phyloP scores from a whole-genome alignment of 1,140 invertebrate genomes.

The Bombus haemorrhoidalis region DNA sequence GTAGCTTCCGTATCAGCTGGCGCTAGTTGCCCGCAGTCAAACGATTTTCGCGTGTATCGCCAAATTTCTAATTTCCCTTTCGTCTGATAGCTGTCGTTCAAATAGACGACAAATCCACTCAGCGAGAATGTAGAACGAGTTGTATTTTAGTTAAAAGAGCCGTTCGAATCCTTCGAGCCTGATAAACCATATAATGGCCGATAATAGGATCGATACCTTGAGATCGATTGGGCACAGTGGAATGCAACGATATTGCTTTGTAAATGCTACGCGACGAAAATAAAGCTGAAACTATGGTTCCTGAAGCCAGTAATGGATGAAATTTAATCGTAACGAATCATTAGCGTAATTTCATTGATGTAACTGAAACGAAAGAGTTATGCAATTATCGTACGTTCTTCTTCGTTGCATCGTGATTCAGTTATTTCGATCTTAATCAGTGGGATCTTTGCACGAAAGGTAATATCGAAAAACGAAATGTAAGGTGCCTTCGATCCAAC shows the following conservation, averaged over 20 bases:
- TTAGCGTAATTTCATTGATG: no score
- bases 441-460: no score
- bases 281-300: neutral
- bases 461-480: no score
- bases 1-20: neutral
- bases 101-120: neutral
- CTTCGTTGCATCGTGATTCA: no score
- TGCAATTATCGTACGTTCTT: no score
- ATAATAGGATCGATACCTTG: no score
- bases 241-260: neutral
- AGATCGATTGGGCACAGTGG: neutral
- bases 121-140: neutral
- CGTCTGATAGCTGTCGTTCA: neutral
- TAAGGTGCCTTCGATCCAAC: no score
- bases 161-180: no score
- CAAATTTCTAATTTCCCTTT: constrained; percentile 21
- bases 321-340: neutral
- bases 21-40: neutral
- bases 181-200: neutral
- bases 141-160: neutral
- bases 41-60: constrained; percentile 17
- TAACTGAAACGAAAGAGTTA: no score
- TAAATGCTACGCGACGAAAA: neutral
- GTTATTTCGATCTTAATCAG: no score
- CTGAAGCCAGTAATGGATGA: no score